These are phyloP conservation scores for Clistopyga incitator DNA, from an alignment of 2,888 invertebrate genomes.

Conservation along the genomic window DNA sequence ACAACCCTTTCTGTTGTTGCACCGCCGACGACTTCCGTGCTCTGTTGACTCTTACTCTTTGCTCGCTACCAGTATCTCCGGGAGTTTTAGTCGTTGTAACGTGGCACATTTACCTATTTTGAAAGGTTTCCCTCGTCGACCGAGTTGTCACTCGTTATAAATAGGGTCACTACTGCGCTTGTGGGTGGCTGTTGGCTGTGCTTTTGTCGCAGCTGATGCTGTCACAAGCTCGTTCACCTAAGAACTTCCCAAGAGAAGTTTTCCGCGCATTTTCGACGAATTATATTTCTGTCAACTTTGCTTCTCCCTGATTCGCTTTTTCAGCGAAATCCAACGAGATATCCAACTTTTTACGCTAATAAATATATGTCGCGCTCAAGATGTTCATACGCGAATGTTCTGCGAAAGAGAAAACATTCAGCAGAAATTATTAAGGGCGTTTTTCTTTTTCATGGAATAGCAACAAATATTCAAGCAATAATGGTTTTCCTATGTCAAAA, in stretches of 20 bases:
- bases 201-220: slow-evolving; percentile 13
- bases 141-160: slow-evolving; percentile 61
- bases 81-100: slow-evolving; percentile 34
- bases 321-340: neutral
- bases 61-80: neutral
- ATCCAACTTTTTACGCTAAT: neutral
- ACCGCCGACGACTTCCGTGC: slow-evolving; percentile 13
- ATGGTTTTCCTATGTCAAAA: neutral
- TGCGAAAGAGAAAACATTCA: neutral
- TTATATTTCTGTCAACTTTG: slow-evolving; percentile 23
- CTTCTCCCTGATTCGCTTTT: neutral
- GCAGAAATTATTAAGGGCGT: neutral
- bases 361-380: neutral
- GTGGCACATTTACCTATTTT: slow-evolving; percentile 64
- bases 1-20: neutral
- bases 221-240: slow-evolving; percentile 7
- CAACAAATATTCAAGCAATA: neutral
- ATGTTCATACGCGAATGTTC: neutral
- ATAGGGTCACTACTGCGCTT: slow-evolving; percentile 57
- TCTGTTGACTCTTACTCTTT: neutral
- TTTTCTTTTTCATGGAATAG: neutral
- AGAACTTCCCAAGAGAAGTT: neutral
- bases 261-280: neutral
- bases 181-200: slow-evolving; percentile 38
- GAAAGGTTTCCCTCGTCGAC: slow-evolving; percentile 58